Percentiles rank a stretch among this genome's conserved stretches.
These are phyloP conservation scores for Hecatera dysodea DNA, from an alignment of 2,888 invertebrate species.

Conservation along the genomic window DNA sequence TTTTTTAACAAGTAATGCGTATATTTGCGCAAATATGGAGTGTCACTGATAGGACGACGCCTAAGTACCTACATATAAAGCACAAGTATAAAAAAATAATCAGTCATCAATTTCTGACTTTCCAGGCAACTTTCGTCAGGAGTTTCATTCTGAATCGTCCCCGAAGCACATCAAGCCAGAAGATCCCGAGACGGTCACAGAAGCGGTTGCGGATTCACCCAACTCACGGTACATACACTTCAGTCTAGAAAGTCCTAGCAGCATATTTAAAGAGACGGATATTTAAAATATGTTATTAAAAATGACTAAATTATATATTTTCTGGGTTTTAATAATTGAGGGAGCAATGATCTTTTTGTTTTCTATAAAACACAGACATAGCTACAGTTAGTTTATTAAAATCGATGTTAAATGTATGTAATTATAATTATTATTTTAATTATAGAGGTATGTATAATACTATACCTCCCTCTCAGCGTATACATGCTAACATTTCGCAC, in stretches of 20 bases:
- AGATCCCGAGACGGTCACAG: conserved; percentile 73
- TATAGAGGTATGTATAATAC: too few relatives aligned
- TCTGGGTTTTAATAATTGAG: conserved; percentile 26
- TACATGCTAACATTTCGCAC: too few relatives aligned
- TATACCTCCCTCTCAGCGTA: too few relatives aligned
- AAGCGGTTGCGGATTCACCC: conserved; percentile 77
- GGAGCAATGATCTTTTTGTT: not conserved
- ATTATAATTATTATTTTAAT: too few relatives aligned
- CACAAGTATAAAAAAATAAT: not conserved
- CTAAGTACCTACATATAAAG: too few relatives aligned
- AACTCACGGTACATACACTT: conserved; percentile 86
- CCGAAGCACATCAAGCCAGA: conserved; percentile 83
- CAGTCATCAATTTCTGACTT: not conserved
- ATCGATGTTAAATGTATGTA: too few relatives aligned
- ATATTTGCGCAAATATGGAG: too few relatives aligned
- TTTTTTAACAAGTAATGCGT: too few relatives aligned
- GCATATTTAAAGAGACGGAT: conserved; percentile 86
- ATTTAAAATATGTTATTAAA: conserved; percentile 48
- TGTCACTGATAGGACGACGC: too few relatives aligned
- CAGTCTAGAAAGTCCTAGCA: conserved; percentile 79
- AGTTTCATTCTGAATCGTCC: conserved; percentile 84
- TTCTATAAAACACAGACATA: not conserved
- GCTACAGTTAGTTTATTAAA: too few relatives aligned
- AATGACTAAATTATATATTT: too few relatives aligned
- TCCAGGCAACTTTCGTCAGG: conserved; percentile 87